Evolutionary conservation across 2,888 invertebrate species (phyloP).

Genomic region (Adelognathus sp.): DNA sequence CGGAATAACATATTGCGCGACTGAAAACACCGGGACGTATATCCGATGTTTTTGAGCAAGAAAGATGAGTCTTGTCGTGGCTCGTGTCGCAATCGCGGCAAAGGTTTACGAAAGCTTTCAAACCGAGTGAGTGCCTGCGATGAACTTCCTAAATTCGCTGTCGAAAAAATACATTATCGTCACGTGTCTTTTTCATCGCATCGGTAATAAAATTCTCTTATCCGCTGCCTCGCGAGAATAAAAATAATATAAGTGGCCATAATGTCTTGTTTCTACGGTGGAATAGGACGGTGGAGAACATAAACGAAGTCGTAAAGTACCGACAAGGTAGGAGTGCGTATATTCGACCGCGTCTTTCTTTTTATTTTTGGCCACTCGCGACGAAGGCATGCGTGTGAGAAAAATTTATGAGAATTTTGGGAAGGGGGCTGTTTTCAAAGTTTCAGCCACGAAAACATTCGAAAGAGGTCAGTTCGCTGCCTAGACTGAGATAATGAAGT

Average conservation of each 20-base stretch:
- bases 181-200: conserved; percentile 16
- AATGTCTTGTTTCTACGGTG: background rate
- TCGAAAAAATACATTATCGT: conserved; percentile 44
- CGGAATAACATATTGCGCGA: background rate
- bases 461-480: background rate
- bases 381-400: background rate
- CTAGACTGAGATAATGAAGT: background rate
- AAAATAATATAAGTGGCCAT: conserved; percentile 15
- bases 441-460: background rate
- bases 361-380: background rate
- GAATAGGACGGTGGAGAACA: background rate
- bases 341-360: background rate
- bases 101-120: too few relatives aligned
- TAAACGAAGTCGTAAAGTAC: background rate
- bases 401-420: background rate
- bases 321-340: background rate
- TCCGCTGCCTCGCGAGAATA: background rate
- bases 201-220: conserved; percentile 23
- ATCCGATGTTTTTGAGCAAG: background rate
- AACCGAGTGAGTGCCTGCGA: background rate
- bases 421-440: background rate
- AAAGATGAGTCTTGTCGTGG: background rate
- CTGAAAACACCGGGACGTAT: background rate
- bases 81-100: background rate
- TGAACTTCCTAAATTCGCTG: conserved; percentile 40